Evolutionary conservation across 35 echinoderm and acorn worm genomes (phyloP), one percentile per base, ranked within the genome.

Genomic region (Apostichopus californicus): DNA sequence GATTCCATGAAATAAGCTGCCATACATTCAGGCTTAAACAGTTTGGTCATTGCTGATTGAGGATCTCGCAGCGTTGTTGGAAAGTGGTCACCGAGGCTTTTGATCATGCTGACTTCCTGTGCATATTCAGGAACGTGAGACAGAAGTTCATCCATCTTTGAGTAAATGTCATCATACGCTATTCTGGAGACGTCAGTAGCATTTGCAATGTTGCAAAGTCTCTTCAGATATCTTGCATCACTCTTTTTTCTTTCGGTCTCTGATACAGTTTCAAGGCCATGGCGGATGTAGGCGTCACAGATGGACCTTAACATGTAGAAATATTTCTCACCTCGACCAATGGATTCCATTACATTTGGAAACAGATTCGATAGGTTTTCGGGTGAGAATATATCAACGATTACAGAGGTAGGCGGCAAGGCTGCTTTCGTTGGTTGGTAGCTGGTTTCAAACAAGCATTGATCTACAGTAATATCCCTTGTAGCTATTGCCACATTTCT

Each of bases 1-100:
- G 97, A 98, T 25, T 98, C 92, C 61, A 93, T 92, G 91, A 98
- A 98, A 66, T 98, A 98, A 9, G 83, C 86, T 8, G 95, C 93
- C 25, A 98, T 87, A 15, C 94, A 93, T 72, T 98, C 97, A 57
- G 93, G 90, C 52, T 89, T 81, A 86, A 98, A 98, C 22, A 98
- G 79, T 79, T 93, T 64, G 6, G 93, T 91, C 79, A 98, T 91
- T 53, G 94, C 97, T 46, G 87, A 73, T 56, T 90, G 90, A 8
- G 97, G 97, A 54, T 98, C 93, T 87, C 88, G 55, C 13, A 98
- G 88, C 57, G 97, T 98, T 60, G 87, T 91, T 56, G 97, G 92
- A 53, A 98, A 91, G 83, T 87, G 83, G 22, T 98, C 97, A 26
- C 97, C 97, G 64, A 98, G 90, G 28, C 80, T 94, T 78, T 93